Evolutionary conservation across 2,113 vertebrate species (phyloP).

Genomic region (Speoplatyrhinus poulsoni): DNA sequence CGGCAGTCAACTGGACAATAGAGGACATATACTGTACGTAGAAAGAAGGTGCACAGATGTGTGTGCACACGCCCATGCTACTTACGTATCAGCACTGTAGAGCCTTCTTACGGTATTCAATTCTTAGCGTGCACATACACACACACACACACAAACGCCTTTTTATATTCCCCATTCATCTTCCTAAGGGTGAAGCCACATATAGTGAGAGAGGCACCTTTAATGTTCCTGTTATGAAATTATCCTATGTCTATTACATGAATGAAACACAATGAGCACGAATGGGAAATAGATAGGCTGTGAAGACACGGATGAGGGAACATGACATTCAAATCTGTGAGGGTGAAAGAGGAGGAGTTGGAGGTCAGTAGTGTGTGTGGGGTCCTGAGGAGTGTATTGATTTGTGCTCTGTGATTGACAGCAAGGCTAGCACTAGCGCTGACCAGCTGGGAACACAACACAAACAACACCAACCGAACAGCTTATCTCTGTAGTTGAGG

Average conservation of each 20-base stretch:
- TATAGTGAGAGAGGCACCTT: too few species aligned
- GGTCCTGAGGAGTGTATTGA: slow-evolving; percentile 42
- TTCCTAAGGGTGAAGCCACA: too few species aligned
- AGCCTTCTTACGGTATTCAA: too few species aligned
- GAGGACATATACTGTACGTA: neutral
- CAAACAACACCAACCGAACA: slow-evolving; percentile 33
- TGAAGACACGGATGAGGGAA: neutral
- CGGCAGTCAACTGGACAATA: neutral
- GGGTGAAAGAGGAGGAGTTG: neutral
- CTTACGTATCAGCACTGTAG: too few species aligned
- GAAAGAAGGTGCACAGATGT: neutral
- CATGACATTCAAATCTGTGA: neutral
- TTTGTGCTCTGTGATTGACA: slow-evolving; percentile 48
- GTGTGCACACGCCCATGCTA: neutral
- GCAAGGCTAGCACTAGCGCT: slow-evolving; percentile 31
- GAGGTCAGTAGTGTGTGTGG: neutral
- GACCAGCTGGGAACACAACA: slow-evolving; percentile 25
- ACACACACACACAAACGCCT: too few species aligned
- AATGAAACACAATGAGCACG: neutral
- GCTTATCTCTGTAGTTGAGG: slow-evolving; percentile 41
- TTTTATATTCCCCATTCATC: too few species aligned
- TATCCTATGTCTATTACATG: neutral
- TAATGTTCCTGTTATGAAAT: too few species aligned
- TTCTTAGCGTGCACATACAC: too few species aligned
- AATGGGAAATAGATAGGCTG: neutral